Percentiles rank a stretch among this genome's conserved stretches.
These are phyloP conservation scores for Microchirus variegatus DNA, from an alignment of 2,797 vertebrate genomes.

Conservation along the genomic window DNA sequence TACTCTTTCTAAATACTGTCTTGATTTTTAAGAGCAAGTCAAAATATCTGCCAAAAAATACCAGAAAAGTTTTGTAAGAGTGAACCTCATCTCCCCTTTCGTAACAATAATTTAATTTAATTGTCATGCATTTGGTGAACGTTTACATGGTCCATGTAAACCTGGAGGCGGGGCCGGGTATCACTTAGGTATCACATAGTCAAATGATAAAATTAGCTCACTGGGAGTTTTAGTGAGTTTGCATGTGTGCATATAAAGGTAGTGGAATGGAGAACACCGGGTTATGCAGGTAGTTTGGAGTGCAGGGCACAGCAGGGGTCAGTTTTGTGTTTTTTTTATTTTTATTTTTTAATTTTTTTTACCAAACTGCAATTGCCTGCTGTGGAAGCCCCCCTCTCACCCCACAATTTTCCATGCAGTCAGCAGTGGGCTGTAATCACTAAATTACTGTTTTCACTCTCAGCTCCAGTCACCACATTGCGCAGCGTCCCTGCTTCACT, in stretches of 20 bases:
- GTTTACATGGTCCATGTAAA: too few relatives aligned
- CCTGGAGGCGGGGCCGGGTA: too few relatives aligned
- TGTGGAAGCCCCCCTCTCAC: constrained; percentile 57
- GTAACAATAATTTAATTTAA: too few relatives aligned
- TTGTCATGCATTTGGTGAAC: too few relatives aligned
- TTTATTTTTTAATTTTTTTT: constrained; percentile 5
- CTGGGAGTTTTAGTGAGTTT: background rate
- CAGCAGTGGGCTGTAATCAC: constrained; percentile 79
- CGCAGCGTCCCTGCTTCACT: constrained; percentile 41
- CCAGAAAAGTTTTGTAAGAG: too few relatives aligned
- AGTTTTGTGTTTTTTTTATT: constrained; percentile 70
- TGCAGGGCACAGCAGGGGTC: constrained; percentile 44
- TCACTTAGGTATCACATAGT: too few relatives aligned
- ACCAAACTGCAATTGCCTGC: constrained; percentile 61
- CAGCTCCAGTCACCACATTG: constrained; percentile 67
- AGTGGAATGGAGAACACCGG: background rate
- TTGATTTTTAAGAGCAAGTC: too few relatives aligned
- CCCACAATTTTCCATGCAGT: constrained; percentile 48
- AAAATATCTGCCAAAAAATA: too few relatives aligned
- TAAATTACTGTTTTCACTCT: constrained; percentile 83
- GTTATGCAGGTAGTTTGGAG: constrained; percentile 30
- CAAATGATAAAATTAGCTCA: too few relatives aligned
- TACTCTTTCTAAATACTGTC: too few relatives aligned
- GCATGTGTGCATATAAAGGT: background rate
- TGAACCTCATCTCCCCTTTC: too few relatives aligned